A percentile compares a stretch with the other conserved stretches of the same genome.
Evolutionary conservation across 2,797 vertebrate genomes (phyloP).

Genomic region (Scolopax rusticola): DNA sequence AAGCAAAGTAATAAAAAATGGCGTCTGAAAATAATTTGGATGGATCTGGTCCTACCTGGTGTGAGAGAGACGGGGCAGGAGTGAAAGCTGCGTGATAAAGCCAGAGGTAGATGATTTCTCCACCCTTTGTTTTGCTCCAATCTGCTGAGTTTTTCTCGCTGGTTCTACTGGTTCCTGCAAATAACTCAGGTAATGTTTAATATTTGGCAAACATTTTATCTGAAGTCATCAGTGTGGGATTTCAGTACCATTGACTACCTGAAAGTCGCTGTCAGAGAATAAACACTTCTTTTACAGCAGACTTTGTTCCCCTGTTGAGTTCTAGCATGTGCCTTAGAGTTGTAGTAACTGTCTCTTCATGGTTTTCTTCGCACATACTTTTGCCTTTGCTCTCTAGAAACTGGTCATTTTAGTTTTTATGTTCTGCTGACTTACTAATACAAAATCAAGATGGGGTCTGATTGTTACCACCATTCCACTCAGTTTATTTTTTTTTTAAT

Average conservation of each 20-base stretch:
- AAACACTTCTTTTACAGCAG: not conserved
- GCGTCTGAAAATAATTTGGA: not conserved
- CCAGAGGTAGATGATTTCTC: not conserved
- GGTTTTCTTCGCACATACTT: not conserved
- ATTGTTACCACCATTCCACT: not conserved
- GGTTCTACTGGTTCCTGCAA: not conserved
- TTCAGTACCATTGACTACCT: not conserved
- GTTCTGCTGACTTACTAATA: not conserved
- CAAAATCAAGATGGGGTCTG: not conserved
- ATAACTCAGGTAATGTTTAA: not conserved
- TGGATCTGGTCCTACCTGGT: not conserved
- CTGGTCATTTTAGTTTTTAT: not conserved
- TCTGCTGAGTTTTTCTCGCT: not conserved
- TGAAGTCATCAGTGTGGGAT: not conserved
- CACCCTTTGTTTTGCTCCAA: not conserved
- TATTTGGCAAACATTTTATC: not conserved
- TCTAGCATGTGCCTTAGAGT: not conserved
- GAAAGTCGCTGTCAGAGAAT: not conserved
- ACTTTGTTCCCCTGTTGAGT: not conserved
- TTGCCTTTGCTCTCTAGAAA: not conserved
- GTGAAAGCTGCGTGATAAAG: not conserved
- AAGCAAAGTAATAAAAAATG: not conserved
- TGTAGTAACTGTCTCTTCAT: not conserved
- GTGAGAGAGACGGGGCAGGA: not conserved
- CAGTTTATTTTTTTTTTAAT: not conserved